Evolutionary conservation across 2,888 invertebrate species (phyloP), one percentile per base, ranked within the genome.

Genomic region (Tortricodes alternella): DNA sequence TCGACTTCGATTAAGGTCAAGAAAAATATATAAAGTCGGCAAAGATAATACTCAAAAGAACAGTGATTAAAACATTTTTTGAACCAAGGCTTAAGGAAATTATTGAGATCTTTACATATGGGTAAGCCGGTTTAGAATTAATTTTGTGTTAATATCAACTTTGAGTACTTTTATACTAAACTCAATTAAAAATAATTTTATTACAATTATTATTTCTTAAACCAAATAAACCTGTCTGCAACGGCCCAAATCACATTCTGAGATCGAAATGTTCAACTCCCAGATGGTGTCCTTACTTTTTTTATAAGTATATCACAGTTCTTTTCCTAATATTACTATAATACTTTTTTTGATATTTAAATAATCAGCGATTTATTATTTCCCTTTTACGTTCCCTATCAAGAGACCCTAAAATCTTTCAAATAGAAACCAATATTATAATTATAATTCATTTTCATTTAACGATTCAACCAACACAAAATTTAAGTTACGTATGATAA

Each of bases 291-390:
- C 71, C 83, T 85, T 85, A 87, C 78, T 76, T 78, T 74, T 78
- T 66, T 43, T 34, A 34, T 34, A 34, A 34, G 78, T 78, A 80
- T 89, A 89, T 89, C 89, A 89, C 89, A 89, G 89, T 82, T 85
- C 80, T 81, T 85, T 84, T 78, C 76, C 81, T 87, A 83, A 80
- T 80, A 76, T 71, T 82, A 85, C 74, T 80, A 81, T 87, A 88
- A 89, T 88, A 88, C 86, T 86, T 86, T 80, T 67, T 79, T 80
- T 76, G 70, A 77, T 78, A 61, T 59, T 60, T 56, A 39, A 56
- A 35, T 56, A 53, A 55, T 46, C 48, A 50, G 38, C 46, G 43
- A 48, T 38, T 44, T 46, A 57, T 35, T 58, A 55, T 44, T 61
- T 61, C 63, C 62, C 65, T 67, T 65, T 59, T 53, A 59, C 49